Percentiles rank a stretch among this genome's conserved stretches.
phyloP scores from a whole-genome alignment of 2,888 invertebrate species.

The Loripinus fragilis region DNA sequence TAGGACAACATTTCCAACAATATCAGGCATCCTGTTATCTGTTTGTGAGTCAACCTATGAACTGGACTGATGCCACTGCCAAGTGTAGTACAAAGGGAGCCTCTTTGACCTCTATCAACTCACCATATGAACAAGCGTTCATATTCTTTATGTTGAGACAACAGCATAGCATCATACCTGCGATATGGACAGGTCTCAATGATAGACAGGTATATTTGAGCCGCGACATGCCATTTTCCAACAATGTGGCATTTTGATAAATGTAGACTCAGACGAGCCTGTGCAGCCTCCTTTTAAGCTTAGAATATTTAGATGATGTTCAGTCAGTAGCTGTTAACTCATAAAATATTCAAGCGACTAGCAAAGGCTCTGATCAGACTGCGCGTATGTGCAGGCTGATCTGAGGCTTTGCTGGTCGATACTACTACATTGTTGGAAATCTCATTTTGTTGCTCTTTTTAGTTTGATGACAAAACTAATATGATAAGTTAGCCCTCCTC shows the following conservation, averaged over 20 bases:
- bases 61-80: slow-evolving; percentile 59
- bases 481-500: too few species aligned
- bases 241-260: too few species aligned
- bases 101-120: slow-evolving; percentile 62
- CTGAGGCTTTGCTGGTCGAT: too few species aligned
- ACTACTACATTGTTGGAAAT: too few species aligned
- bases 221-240: too few species aligned
- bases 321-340: too few species aligned
- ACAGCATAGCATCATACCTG: slow-evolving; percentile 25
- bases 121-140: slow-evolving; percentile 67
- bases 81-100: slow-evolving; percentile 60
- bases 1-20: slow-evolving; percentile 60
- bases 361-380: neutral
- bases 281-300: too few species aligned
- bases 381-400: neutral
- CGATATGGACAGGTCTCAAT: slow-evolving; percentile 70
- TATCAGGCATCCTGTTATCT: slow-evolving; percentile 67
- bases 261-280: too few species aligned
- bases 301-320: too few species aligned
- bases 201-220: slow-evolving; percentile 64
- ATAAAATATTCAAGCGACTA: too few species aligned
- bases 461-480: too few species aligned
- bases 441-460: too few species aligned
- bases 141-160: slow-evolving; percentile 61
- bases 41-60: slow-evolving; percentile 43